phyloP scores from a whole-genome alignment of 2,888 invertebrate species.

The Nysson spinosus region DNA sequence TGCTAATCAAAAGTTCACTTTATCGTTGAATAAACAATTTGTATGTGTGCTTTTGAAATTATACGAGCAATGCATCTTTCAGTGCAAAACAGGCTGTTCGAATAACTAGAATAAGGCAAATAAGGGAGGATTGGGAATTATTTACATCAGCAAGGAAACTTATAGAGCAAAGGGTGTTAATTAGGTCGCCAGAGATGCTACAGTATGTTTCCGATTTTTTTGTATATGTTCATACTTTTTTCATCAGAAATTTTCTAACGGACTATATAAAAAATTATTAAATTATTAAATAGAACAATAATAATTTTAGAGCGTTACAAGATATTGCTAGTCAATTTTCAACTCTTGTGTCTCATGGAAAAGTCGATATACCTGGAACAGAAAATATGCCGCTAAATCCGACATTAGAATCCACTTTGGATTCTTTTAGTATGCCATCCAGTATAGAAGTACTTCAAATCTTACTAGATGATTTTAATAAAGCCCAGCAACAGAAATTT shows the following conservation, averaged over 20 bases:
- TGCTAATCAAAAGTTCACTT: neutral
- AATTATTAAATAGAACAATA: too few species aligned
- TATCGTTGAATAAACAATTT: neutral
- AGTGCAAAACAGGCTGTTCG: constrained; percentile 69
- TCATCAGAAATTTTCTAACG: neutral
- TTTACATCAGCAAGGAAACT: constrained; percentile 59
- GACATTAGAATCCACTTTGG: constrained; percentile 51
- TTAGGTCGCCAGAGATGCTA: constrained; percentile 48
- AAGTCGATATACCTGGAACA: constrained; percentile 31
- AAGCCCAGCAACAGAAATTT: constrained; percentile 64
- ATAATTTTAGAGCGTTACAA: constrained; percentile 53
- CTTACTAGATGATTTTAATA: constrained; percentile 66
- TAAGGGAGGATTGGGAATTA: constrained; percentile 66
- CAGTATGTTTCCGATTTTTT: too few species aligned
- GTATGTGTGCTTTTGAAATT: constrained; percentile 10
- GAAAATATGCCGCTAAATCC: constrained; percentile 55
- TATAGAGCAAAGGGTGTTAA: constrained; percentile 52
- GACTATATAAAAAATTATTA: neutral
- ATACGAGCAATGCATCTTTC: constrained; percentile 40
- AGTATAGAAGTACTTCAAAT: constrained; percentile 63
- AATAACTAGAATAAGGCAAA: constrained; percentile 64
- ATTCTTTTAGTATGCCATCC: constrained; percentile 53
- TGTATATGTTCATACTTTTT: too few species aligned
- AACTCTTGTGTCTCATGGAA: constrained; percentile 41
- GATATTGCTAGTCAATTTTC: constrained; percentile 59